Conservation (phyloP, 1,140 invertebrate genomes). For the Dysdera silvatica region DNA sequence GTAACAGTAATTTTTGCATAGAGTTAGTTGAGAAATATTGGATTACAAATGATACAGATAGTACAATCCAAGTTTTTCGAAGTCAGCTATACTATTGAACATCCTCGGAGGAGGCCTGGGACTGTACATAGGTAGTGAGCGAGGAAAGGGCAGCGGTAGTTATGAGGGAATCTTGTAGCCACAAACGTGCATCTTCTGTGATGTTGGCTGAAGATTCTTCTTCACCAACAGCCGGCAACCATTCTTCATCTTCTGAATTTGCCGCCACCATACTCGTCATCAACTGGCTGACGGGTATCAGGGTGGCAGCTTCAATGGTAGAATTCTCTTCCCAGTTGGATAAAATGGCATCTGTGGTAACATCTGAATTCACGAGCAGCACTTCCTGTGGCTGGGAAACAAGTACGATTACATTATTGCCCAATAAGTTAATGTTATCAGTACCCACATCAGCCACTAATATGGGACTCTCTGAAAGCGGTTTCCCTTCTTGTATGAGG, state of each 20-base stretch:
- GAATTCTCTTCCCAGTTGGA: too few relatives aligned
- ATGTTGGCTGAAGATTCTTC: constrained; percentile 13
- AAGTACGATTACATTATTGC: constrained; percentile 23
- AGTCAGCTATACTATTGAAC: background rate
- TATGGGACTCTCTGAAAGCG: constrained; percentile 4
- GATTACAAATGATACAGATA: too few relatives aligned
- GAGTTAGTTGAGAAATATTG: too few relatives aligned
- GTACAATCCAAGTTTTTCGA: background rate
- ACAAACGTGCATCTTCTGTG: constrained; percentile 24
- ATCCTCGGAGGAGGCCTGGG: constrained; percentile 6
- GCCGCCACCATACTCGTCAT: too few relatives aligned
- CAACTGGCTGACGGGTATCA: too few relatives aligned
- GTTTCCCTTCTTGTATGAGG: constrained; percentile 17
- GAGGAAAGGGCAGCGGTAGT: constrained; percentile 21
- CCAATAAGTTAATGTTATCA: constrained; percentile 16
- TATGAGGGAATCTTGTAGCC: constrained; percentile 26
- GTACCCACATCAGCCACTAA: constrained; percentile 4
- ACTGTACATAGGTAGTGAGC: constrained; percentile 17
- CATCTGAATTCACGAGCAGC: constrained; percentile 18
- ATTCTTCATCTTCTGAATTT: background rate
- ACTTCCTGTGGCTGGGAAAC: constrained; percentile 24
- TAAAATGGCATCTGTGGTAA: too few relatives aligned
- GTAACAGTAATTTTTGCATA: too few relatives aligned
- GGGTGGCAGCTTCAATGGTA: too few relatives aligned
- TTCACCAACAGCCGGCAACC: background rate